Base-by-base conservation (phyloP, 1,140 invertebrate genomes). In the Dinoponera quadriceps region DNA sequence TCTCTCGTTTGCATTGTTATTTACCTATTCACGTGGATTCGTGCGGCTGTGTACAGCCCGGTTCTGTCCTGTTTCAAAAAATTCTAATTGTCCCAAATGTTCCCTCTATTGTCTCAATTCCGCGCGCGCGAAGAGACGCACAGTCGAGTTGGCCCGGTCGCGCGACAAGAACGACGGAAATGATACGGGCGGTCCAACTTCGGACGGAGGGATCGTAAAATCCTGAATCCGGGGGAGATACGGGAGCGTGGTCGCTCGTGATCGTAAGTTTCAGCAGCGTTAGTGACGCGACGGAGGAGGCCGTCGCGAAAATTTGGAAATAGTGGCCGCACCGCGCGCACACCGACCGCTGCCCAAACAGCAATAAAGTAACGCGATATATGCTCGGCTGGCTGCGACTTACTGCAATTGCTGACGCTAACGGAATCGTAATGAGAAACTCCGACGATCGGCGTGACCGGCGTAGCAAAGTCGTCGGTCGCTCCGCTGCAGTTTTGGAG, bases 301-400 rank as follows among this genome's bases (percentile, higher is more conserved):
- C 65, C 22, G n/a, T 59, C 14, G 74, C n/a, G 83, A 65, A 78
- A 78, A 83, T 83, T 83, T 88, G 65, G 69, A 81, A 88, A 71
- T 81, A 69, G 18, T 44, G 44, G 72, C 29, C 48, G 13, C 25
- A 63, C 51, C 54, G 9, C 20, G 65, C 51, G n/a, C 13, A 49
- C 11, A 13, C 22, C 55, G 59, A 25, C 38, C 75, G 13, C 33
- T 38, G 59, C 44, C 74, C 74, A 88, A 85, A 87, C 71, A 75
- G 66, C 75, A 81, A 82, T 88, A 88, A 88, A 88, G 71, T 85
- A 87, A 75, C 72, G 55, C 86, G 86, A 88, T 84, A 78, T 87
- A 88, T 84, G 84, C 75, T 51, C 22, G 29, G 22, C 63, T 75
- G 69, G 60, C 54, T 71, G 59, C 65, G 66, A 87, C 82, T 87